Conservation (phyloP, 2,113 vertebrate species). For the Eretmochelys imbricata region DNA sequence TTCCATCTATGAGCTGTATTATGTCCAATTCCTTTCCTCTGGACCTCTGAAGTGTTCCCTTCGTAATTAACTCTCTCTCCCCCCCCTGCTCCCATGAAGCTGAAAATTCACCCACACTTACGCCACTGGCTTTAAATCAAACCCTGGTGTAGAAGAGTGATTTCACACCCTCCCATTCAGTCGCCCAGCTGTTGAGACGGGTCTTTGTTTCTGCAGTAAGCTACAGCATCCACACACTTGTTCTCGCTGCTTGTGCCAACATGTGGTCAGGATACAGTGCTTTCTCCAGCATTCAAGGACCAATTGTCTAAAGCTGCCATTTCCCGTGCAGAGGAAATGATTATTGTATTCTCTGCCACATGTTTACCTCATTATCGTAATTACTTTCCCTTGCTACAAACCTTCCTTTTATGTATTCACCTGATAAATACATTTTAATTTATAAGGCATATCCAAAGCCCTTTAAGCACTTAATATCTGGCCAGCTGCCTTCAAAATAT, state of each 20-base stretch:
- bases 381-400: conserved; percentile 35
- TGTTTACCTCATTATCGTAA: conserved; percentile 62
- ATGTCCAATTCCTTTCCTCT: neutral
- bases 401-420: conserved; percentile 43
- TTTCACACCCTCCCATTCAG: neutral
- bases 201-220: neutral
- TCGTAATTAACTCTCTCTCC: neutral
- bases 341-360: conserved; percentile 37
- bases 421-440: conserved; percentile 55
- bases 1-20: accelerated
- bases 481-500: conserved; percentile 36
- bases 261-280: neutral
- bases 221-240: neutral
- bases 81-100: neutral
- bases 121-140: neutral
- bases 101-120: neutral
- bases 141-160: neutral
- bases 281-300: neutral
- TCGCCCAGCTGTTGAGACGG: neutral
- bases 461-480: conserved; percentile 40
- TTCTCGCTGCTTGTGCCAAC: neutral
- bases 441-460: conserved; percentile 33
- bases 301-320: conserved; percentile 29
- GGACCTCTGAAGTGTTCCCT: neutral
- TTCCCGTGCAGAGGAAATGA: neutral